Base-by-base conservation (phyloP, 2,888 invertebrate species). In the Phlogophora meticulosa region DNA sequence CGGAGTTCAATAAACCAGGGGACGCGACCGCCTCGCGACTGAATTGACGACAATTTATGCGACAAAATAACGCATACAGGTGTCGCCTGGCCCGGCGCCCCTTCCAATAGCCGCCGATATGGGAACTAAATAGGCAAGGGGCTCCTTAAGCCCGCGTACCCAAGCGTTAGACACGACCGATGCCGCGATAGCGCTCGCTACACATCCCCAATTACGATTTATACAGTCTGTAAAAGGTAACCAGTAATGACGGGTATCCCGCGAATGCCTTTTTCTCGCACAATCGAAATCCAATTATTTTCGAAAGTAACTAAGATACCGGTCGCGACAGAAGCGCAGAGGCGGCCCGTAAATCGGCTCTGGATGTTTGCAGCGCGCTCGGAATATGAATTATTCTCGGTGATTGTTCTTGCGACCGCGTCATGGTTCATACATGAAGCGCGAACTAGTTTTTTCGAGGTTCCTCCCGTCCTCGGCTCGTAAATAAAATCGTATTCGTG, bases 401-500 rank as follows among this genome's bases (percentile, higher is more conserved):
- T 93, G 93, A 93, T 95, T 94, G 94, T 95, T 94, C 94, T 93
- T 94, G 92, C 90, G 88, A 85, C 91, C 90, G 88, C 92, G 92
- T 92, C 94, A 95, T 95, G 95, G 94, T 95, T 95, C 95, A 95
- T 94, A 95, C 95, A 94, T 95, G 94, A 95, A 95, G 93, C 92
- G 92, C 90, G 91, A 93, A 92, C 93, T 95, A 94, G 93, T 93
- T 94, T 94, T 94, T 92, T 90, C 87, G 88, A 90, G 84, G 87
- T 86, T 84, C 85, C 85, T 84, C 86, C 80, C 85, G 85, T 87
- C 87, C 87, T 87, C 86, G 74, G 84, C 75, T 90, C 91, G 89
- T 91, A 92, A 92, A 91, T 91, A 90, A 90, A 89, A 87, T 87
- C 76, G 84, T 88, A 90, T 92, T 91, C 87, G 87, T 86, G 88